These are phyloP conservation scores for Notodromas monacha DNA, from an alignment of 2,888 invertebrate genomes.

Conservation along the genomic window DNA sequence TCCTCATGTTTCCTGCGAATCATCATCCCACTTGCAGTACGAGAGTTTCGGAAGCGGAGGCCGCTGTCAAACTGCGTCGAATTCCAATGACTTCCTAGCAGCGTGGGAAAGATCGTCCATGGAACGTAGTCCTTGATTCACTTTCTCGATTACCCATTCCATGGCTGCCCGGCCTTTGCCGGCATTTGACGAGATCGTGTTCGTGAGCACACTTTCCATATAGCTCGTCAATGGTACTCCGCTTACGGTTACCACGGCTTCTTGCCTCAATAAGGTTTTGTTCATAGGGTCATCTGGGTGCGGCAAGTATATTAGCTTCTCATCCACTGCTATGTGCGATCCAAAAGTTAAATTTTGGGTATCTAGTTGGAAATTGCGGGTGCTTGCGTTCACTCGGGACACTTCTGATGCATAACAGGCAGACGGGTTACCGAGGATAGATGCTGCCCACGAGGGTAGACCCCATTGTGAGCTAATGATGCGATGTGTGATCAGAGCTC, in stretches of 20 bases:
- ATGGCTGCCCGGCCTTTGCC: slow-evolving; percentile 46
- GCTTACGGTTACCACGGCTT: slow-evolving; percentile 67
- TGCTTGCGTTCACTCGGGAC: slow-evolving; percentile 55
- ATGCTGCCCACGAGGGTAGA: slow-evolving; percentile 77
- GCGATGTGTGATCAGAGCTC: slow-evolving; percentile 62
- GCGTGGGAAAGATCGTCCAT: too few relatives aligned
- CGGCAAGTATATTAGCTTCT: slow-evolving; percentile 56
- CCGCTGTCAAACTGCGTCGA: too few relatives aligned
- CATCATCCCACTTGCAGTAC: too few relatives aligned
- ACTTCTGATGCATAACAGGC: slow-evolving; percentile 79
- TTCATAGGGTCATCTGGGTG: slow-evolving; percentile 46
- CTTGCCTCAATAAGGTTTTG: slow-evolving; percentile 65
- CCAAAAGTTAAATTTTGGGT: slow-evolving; percentile 77
- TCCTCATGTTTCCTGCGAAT: too few relatives aligned
- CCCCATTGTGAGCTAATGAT: slow-evolving; percentile 82
- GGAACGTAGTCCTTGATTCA: too few relatives aligned
- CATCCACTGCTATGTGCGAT: slow-evolving; percentile 68
- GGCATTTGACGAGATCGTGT: slow-evolving; percentile 64
- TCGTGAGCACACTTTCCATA: slow-evolving; percentile 65
- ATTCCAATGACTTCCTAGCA: too few relatives aligned
- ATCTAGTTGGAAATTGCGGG: slow-evolving; percentile 50
- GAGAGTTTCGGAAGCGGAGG: too few relatives aligned
- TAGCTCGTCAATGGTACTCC: slow-evolving; percentile 76
- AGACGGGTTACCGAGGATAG: too few relatives aligned
- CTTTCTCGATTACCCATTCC: slow-evolving; percentile 87